Evolutionary conservation across 2,888 invertebrate species (phyloP).

Genomic region (Temnothorax rugatulus): DNA sequence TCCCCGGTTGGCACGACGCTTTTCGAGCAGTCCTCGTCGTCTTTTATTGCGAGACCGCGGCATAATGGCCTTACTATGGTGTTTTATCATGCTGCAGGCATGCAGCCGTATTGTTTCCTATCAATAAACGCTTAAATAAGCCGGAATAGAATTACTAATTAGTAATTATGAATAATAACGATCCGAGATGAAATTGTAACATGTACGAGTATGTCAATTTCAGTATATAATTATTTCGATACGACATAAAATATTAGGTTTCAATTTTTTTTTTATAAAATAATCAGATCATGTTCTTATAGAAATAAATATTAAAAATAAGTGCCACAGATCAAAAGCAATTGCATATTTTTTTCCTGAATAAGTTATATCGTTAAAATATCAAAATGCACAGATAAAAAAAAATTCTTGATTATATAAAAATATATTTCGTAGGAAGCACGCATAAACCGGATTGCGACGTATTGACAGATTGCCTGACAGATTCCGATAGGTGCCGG

Average conservation of each 20-base stretch:
- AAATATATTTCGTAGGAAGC: neutral
- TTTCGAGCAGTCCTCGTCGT: constrained; percentile 55
- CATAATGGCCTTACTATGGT: constrained; percentile 52
- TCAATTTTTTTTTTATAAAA: neutral
- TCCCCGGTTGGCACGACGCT: constrained; percentile 74
- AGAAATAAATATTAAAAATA: neutral
- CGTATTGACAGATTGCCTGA: constrained; percentile 49
- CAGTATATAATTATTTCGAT: neutral
- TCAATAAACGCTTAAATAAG: constrained; percentile 18
- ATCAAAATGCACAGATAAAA: neutral
- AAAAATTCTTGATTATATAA: constrained; percentile 15
- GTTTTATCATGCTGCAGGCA: neutral
- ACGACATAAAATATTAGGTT: neutral
- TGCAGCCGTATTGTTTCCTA: constrained; percentile 10
- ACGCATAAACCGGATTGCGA: constrained; percentile 17
- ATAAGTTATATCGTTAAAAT: neutral
- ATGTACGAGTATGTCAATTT: neutral
- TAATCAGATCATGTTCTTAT: neutral
- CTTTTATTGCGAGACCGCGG: constrained; percentile 66
- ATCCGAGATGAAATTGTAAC: constrained; percentile 1
- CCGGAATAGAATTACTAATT: neutral
- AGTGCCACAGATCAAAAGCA: neutral
- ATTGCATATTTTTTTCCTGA: no score
- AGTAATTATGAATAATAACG: neutral
- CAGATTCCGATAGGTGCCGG: constrained; percentile 35